Evolutionary conservation across 2,113 vertebrate species (phyloP), one percentile per base, ranked within the genome.

Genomic region (Dicaeum eximium): DNA sequence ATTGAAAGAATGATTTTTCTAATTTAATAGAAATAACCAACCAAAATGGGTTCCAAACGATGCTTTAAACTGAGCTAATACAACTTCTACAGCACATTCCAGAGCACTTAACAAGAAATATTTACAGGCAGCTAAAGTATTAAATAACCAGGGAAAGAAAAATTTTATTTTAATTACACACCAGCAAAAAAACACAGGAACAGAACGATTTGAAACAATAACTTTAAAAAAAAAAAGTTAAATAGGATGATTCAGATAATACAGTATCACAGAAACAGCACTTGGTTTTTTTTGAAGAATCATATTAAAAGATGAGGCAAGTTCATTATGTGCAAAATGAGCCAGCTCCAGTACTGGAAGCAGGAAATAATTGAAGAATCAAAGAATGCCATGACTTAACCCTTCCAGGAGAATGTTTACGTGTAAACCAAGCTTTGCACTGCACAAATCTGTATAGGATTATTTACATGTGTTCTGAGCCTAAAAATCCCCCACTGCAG

Each of bases 1-100:
- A 91, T 86, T 95, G 96, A 97, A 98, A 98, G 96, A 87, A 73
- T 92, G 83, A 74, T 96, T 97, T 97, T 97, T 97, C 96, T 97
- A 90, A 97, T 98, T 98, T 98, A 98, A 98, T 98, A 98, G 97
- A 98, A 98, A 98, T 97, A 98, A 97, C 90, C 96, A 95, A 98
- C 96, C 97, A 96, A 98, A 97, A 93, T 94, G 91, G 67, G 92
- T 97, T 97, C 95, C 95, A 98, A 98, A 98, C 98, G 98, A 98
- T 96, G 95, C 88, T 98, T 98, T 95, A 93, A 98, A 97, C 96
- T 77, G 95, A 97, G 95, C 97, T 96, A 97, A 85, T 97, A 98
- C 98, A 98, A 97, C 91, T 96, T 97, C 97, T 98, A 98, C 97
- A 98, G 96, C 97, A 98, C 98, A 97, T 98, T 98, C 97, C 97